These are phyloP conservation scores for Tinea trinotella DNA, from an alignment of 2,888 invertebrate species.

Conservation along the genomic window DNA sequence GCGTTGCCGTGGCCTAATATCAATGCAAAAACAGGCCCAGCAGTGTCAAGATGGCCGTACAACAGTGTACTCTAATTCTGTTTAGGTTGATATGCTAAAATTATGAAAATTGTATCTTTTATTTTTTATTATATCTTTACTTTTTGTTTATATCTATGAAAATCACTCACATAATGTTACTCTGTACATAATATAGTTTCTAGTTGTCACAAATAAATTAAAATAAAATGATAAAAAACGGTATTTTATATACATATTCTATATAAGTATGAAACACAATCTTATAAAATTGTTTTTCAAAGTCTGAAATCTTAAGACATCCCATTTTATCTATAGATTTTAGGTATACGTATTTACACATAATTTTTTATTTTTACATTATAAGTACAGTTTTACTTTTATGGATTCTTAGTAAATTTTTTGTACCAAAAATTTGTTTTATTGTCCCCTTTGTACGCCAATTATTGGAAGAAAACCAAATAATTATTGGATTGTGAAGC, in stretches of 20 bases:
- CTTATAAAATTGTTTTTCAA: background rate
- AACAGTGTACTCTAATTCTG: background rate
- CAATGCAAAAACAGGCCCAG: too few species aligned
- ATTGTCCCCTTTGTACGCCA: too few species aligned
- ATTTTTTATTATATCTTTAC: too few species aligned
- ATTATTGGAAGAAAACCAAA: too few species aligned
- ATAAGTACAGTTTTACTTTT: conserved; percentile 7
- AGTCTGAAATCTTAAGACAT: background rate
- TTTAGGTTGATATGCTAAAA: background rate
- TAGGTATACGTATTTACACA: conserved; percentile 6
- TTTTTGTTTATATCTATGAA: too few species aligned
- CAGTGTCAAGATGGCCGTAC: background rate
- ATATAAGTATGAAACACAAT: background rate
- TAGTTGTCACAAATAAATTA: background rate
- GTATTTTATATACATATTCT: too few species aligned
- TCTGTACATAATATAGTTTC: background rate
- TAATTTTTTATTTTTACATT: conserved; percentile 1
- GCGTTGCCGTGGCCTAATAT: too few species aligned
- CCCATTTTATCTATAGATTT: background rate
- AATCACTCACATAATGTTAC: too few species aligned
- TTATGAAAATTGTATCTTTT: too few species aligned
- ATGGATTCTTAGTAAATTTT: conserved; percentile 10
- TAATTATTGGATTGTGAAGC: too few species aligned
- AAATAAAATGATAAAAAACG: background rate
- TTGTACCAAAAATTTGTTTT: conserved; percentile 6